Conservation (phyloP, 2,797 vertebrate species). For the Ciconia nigra region DNA sequence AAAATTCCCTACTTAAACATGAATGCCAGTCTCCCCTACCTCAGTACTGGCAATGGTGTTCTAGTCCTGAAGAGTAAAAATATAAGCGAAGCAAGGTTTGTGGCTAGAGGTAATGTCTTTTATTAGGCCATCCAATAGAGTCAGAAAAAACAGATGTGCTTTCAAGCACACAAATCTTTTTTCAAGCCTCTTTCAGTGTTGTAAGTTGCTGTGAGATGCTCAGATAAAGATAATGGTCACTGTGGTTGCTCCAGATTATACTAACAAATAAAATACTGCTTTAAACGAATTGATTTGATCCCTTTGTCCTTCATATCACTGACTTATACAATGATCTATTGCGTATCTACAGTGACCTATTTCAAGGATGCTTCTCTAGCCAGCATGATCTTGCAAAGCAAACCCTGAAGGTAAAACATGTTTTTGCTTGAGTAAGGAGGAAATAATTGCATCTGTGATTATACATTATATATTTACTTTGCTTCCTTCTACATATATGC, state of each 20-base stretch:
- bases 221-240: conserved; percentile 24
- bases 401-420: not conserved
- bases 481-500: not conserved
- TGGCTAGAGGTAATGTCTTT: not conserved
- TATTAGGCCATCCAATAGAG: not conserved
- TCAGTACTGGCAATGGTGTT: not conserved
- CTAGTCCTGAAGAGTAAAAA: not conserved
- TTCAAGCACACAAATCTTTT: not conserved
- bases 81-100: not conserved
- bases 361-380: not conserved
- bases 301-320: not conserved
- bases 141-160: not conserved
- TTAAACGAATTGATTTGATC: not conserved
- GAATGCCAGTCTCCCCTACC: not conserved
- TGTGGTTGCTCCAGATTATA: not conserved
- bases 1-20: not conserved
- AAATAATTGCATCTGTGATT: not conserved
- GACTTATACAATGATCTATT: not conserved
- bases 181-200: not conserved
- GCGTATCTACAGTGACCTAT: not conserved
- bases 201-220: not conserved
- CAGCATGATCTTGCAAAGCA: not conserved
- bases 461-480: not conserved
- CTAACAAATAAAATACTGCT: not conserved
- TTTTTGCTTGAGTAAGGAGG: not conserved